These are phyloP conservation scores for Datnioides undecimradiatus DNA, from an alignment of 2,113 vertebrate species.

Conservation along the genomic window DNA sequence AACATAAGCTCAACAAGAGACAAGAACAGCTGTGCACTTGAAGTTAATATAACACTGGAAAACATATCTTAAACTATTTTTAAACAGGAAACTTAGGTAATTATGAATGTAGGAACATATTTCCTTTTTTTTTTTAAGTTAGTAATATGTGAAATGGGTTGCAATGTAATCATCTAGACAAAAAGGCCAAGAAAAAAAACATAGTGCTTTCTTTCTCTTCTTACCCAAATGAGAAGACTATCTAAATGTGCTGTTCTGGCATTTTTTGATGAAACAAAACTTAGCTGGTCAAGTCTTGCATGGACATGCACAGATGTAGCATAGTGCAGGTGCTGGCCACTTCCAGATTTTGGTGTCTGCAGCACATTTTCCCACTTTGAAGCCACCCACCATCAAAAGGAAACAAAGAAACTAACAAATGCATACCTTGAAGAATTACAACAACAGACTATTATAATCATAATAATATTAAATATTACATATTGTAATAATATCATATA, in stretches of 20 bases:
- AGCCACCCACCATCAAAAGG: background rate
- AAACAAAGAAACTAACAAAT: background rate
- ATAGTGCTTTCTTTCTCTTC: background rate
- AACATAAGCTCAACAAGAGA: background rate
- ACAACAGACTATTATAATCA: background rate
- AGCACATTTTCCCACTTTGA: too few species aligned
- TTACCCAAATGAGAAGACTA: background rate
- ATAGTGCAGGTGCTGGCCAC: too few species aligned
- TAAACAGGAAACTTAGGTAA: too few species aligned
- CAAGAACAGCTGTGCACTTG: conserved; percentile 3
- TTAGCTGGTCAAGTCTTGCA: background rate
- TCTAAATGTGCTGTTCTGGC: conserved; percentile 1
- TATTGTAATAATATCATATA: too few species aligned
- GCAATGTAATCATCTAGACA: too few species aligned
- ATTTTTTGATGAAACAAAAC: background rate
- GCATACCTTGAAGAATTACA: background rate
- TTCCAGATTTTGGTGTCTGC: too few species aligned
- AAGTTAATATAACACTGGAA: background rate
- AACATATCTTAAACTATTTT: background rate
- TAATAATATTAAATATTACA: too few species aligned
- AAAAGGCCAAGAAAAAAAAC: background rate
- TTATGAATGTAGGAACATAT: too few species aligned
- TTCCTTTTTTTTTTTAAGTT: too few species aligned
- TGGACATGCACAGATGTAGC: background rate
- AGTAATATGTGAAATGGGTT: too few species aligned